These are phyloP conservation scores for Triplophysa siluroides DNA, from an alignment of 2,113 vertebrate species.

Conservation along the genomic window DNA sequence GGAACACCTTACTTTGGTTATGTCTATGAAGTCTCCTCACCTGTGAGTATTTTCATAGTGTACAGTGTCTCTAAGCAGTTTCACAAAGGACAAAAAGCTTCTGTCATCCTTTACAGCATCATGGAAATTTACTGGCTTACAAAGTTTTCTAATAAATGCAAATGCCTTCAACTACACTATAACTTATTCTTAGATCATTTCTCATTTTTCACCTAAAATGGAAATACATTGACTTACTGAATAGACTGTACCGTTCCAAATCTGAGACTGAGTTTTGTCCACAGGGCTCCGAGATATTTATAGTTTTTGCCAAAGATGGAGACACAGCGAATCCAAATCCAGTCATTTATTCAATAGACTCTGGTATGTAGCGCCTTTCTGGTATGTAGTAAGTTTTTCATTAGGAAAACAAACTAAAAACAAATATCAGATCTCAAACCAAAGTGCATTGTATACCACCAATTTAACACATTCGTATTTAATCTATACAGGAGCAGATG, in stretches of 20 bases:
- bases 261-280: constrained; percentile 24
- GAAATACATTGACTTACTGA: not conserved
- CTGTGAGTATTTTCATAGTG: constrained; percentile 73
- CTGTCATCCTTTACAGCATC: too few species aligned
- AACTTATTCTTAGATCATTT: not conserved
- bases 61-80: not conserved
- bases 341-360: constrained; percentile 82
- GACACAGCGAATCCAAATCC: constrained; percentile 88
- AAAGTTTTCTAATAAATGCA: too few species aligned
- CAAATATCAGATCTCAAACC: too few species aligned
- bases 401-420: not conserved
- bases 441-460: not conserved
- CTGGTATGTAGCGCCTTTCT: constrained; percentile 72
- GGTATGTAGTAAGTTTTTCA: not conserved
- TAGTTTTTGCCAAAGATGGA: constrained; percentile 87
- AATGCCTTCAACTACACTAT: not conserved
- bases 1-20: constrained; percentile 93
- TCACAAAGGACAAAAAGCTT: not conserved
- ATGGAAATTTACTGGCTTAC: too few species aligned
- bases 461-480: not conserved
- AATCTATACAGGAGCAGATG: constrained; percentile 78
- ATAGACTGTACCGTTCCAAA: not conserved
- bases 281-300: constrained; percentile 91
- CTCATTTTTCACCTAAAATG: not conserved
- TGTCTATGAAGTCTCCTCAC: constrained; percentile 86